These are phyloP conservation scores for Hecatera dysodea DNA, from an alignment of 2,888 invertebrate genomes.

Conservation along the genomic window DNA sequence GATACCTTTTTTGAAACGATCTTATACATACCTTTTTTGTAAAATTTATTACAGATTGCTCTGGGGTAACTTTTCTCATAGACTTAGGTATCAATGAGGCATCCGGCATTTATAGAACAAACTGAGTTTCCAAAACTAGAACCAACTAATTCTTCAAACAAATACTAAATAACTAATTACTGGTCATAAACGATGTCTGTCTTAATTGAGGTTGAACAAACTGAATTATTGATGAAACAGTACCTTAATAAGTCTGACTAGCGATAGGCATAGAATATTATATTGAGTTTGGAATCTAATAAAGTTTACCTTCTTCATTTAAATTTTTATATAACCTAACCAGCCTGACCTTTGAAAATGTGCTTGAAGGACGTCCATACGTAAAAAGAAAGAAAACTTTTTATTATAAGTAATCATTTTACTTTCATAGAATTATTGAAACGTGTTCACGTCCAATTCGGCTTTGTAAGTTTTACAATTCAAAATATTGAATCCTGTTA, in stretches of 20 bases:
- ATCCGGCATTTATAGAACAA: not conserved
- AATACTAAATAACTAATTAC: constrained; percentile 38
- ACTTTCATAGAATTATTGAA: constrained; percentile 49
- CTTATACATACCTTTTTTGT: not conserved
- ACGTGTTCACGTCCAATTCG: constrained; percentile 37
- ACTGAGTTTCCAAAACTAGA: not conserved
- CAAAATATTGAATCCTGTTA: constrained; percentile 52
- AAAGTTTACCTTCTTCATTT: constrained; percentile 39
- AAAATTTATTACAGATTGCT: constrained; percentile 1
- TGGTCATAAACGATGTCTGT: constrained; percentile 23
- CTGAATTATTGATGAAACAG: constrained; percentile 55
- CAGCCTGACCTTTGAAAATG: constrained; percentile 31
- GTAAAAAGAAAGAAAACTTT: constrained; percentile 37
- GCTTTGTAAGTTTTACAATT: constrained; percentile 47
- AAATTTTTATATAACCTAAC: constrained; percentile 39
- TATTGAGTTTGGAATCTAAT: constrained; percentile 30
- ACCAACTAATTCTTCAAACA: constrained; percentile 20
- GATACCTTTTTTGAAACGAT: not conserved
- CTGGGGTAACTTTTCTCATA: not conserved
- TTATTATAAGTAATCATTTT: constrained; percentile 30
- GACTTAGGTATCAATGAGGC: constrained; percentile 8
- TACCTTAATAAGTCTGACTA: constrained; percentile 27
- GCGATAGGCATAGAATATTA: constrained; percentile 32
- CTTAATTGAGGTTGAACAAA: constrained; percentile 47
- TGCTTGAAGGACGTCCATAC: constrained; percentile 46